Evolutionary conservation across 1,140 invertebrate species (phyloP).

Genomic region (Cydia amplana): DNA sequence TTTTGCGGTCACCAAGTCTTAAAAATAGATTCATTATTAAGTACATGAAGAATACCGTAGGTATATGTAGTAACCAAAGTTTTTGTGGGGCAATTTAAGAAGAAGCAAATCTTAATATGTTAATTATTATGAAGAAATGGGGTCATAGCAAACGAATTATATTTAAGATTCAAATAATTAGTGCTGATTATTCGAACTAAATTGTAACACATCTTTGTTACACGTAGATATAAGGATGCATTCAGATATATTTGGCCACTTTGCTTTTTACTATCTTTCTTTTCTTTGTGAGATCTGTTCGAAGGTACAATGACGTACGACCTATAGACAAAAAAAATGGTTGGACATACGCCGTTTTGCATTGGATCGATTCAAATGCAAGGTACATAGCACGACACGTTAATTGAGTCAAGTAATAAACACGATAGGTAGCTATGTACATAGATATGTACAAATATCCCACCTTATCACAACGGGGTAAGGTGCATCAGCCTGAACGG

Average conservation of each 20-base stretch:
- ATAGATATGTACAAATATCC: neutral
- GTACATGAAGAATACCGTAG: neutral
- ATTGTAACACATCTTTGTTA: no score
- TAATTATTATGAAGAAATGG: no score
- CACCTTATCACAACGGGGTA: neutral
- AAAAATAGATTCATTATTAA: neutral
- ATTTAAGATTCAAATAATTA: no score
- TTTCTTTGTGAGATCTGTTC: no score
- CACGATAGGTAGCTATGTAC: neutral
- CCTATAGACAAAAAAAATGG: neutral
- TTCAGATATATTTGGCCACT: no score
- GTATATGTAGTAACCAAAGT: neutral
- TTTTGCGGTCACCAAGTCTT: neutral
- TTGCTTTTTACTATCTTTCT: no score
- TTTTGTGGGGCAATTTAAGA: neutral
- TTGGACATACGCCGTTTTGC: neutral
- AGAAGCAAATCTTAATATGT: neutral
- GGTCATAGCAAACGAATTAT: no score
- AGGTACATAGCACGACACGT: constrained; percentile 8
- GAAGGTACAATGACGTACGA: neutral
- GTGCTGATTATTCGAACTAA: no score
- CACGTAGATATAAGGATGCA: no score
- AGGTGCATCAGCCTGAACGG: neutral
- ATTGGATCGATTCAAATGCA: neutral
- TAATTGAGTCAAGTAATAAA: constrained; percentile 28